Evolutionary conservation across 2,113 vertebrate genomes (phyloP).

Genomic region (Herpetotheres cachinnans): DNA sequence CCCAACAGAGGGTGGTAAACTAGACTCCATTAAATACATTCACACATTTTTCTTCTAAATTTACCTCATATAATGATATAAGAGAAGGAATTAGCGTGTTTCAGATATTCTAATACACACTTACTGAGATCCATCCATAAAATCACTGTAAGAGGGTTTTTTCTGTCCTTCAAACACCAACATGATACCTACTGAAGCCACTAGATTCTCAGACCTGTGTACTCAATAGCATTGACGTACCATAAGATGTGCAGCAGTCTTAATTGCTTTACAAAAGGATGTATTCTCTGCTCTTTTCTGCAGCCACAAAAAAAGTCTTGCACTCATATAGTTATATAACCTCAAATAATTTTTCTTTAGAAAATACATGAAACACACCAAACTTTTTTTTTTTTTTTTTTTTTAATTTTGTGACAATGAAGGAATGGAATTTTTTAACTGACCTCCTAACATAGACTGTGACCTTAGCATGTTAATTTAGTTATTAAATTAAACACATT

Average conservation of each 20-base stretch:
- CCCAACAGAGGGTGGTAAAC: neutral
- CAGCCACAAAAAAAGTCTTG: neutral
- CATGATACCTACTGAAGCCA: rapidly evolving
- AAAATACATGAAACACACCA: neutral
- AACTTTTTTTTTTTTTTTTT: neutral
- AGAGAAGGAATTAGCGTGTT: neutral
- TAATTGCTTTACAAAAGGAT: neutral
- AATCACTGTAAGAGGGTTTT: neutral
- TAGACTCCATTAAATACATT: neutral
- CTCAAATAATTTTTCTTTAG: neutral
- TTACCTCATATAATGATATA: neutral
- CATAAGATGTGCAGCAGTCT: neutral
- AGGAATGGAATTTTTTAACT: neutral
- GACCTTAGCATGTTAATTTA: neutral
- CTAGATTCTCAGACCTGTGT: neutral
- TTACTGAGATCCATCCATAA: neutral
- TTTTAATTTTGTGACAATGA: neutral
- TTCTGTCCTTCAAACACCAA: neutral
- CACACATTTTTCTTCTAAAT: neutral
- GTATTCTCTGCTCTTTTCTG: neutral
- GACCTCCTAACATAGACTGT: neutral
- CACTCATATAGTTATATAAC: neutral
- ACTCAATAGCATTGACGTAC: neutral
- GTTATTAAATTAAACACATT: neutral
- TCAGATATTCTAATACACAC: neutral